A percentile compares a stretch with the other conserved stretches of the same genome.
Conservation (phyloP, 2,113 vertebrate genomes). For the Periophthalmodon schlosseri region DNA sequence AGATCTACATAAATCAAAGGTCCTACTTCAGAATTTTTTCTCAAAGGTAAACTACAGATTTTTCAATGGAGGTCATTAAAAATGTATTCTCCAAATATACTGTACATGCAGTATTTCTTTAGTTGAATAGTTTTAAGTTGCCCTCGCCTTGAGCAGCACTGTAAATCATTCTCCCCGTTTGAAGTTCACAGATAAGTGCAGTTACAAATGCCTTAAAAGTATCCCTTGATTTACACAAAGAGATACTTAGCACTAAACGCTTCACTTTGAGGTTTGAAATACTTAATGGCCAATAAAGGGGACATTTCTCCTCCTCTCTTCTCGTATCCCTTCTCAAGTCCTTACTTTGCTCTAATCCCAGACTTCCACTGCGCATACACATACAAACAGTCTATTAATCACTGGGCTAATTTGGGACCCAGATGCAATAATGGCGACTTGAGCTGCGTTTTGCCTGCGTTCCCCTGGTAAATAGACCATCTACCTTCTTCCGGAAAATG, state of each 20-base stretch:
- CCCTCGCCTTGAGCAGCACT: constrained; percentile 4
- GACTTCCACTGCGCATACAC: constrained; percentile 30
- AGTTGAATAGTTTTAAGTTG: neutral
- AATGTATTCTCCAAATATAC: neutral
- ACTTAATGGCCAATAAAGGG: constrained; percentile 62
- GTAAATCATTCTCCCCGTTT: constrained; percentile 38
- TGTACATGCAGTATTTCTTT: neutral
- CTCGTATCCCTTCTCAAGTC: constrained; percentile 56
- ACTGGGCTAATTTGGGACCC: constrained; percentile 55
- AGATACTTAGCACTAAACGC: constrained; percentile 32
- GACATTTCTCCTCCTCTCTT: constrained; percentile 29
- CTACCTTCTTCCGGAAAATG: constrained; percentile 62
- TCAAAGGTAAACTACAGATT: neutral
- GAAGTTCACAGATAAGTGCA: constrained; percentile 32
- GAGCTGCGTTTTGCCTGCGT: constrained; percentile 39
- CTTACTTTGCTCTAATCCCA: constrained; percentile 52
- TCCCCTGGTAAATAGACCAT: constrained; percentile 57
- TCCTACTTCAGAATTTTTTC: neutral
- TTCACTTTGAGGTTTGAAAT: constrained; percentile 55
- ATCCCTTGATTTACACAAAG: constrained; percentile 26
- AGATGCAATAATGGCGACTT: constrained; percentile 60
- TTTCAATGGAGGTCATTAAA: neutral
- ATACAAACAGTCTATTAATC: constrained; percentile 66
- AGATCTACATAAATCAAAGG: neutral
- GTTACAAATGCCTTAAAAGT: constrained; percentile 19